phyloP scores from a whole-genome alignment of 2,797 vertebrate genomes.

The Todus mexicanus region DNA sequence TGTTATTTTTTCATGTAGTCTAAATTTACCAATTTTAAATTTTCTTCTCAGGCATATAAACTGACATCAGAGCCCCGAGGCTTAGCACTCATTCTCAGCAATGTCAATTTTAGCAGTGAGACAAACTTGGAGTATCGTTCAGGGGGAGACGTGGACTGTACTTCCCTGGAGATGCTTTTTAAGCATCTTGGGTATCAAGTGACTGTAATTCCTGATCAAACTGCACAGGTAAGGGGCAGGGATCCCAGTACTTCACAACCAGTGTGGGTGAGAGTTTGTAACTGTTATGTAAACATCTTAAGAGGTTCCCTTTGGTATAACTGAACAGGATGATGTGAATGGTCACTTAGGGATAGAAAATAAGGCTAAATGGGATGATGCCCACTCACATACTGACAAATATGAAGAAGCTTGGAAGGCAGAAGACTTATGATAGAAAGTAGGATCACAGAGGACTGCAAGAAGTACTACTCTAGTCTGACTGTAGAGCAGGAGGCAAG shows the following conservation, averaged over 20 bases:
- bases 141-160: slow-evolving; percentile 90
- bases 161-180: slow-evolving; percentile 84
- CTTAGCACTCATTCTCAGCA: slow-evolving; percentile 90
- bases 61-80: slow-evolving; percentile 87
- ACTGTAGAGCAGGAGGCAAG: neutral
- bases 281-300: neutral
- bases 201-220: slow-evolving; percentile 78
- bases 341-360: neutral
- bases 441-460: neutral
- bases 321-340: neutral
- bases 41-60: slow-evolving; percentile 84
- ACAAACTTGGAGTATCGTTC: slow-evolving; percentile 86
- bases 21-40: neutral
- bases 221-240: slow-evolving; percentile 78
- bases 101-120: slow-evolving; percentile 82
- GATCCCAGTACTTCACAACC: neutral
- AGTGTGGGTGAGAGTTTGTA: neutral
- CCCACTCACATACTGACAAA: neutral
- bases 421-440: neutral
- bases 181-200: slow-evolving; percentile 87
- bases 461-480: neutral
- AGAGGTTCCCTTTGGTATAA: neutral
- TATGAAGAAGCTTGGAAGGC: neutral
- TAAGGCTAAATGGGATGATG: neutral
- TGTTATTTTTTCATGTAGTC: neutral